phyloP scores from a whole-genome alignment of 2,113 vertebrate species.

The Terrapene triunguis region DNA sequence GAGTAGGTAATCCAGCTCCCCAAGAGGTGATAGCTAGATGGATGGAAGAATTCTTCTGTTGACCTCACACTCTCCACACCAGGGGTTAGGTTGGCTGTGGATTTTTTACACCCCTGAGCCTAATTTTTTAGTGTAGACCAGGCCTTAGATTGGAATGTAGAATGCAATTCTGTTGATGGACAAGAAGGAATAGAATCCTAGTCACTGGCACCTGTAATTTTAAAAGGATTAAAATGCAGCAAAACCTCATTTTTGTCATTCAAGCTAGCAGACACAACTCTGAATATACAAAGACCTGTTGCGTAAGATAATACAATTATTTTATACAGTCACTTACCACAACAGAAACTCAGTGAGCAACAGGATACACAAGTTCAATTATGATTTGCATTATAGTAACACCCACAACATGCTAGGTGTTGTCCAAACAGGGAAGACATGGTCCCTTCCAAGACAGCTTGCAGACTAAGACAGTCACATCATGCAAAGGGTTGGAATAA shows the following conservation, averaged over 20 bases:
- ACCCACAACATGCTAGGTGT: accelerated
- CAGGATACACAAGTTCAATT: background rate
- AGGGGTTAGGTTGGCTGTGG: background rate
- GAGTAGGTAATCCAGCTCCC: background rate
- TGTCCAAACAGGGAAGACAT: accelerated
- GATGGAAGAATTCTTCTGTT: background rate
- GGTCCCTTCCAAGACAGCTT: background rate
- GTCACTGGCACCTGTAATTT: background rate
- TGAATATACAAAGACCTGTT: background rate
- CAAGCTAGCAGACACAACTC: background rate
- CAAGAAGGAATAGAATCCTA: background rate
- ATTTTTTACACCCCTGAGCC: background rate
- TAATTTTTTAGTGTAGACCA: background rate
- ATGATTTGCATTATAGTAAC: background rate
- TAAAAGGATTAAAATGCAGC: background rate
- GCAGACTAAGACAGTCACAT: background rate
- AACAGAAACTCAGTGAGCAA: background rate
- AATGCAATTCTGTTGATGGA: background rate
- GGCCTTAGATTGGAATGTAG: accelerated
- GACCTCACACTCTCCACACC: background rate
- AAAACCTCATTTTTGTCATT: background rate
- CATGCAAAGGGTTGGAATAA: background rate
- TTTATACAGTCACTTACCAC: accelerated
- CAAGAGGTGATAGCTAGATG: background rate
- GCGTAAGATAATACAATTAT: background rate